Percentiles rank a stretch among this genome's conserved stretches.
Conservation (phyloP, 2,113 vertebrate genomes). For the Melanerpes aurifrons region DNA sequence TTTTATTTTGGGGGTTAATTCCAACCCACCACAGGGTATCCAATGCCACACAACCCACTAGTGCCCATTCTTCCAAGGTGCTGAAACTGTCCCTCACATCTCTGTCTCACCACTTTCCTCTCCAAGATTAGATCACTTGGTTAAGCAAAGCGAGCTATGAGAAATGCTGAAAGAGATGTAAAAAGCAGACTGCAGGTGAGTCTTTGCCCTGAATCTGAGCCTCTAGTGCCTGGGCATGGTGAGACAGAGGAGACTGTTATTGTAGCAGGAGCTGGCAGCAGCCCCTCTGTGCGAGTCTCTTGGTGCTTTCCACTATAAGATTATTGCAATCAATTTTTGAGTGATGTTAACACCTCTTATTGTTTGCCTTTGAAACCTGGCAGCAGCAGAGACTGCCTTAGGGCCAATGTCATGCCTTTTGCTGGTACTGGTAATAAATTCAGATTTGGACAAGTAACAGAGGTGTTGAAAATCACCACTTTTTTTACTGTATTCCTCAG, state of each 20-base stretch:
- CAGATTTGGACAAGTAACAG: conserved; percentile 2
- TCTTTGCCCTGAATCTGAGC: background rate
- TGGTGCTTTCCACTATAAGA: conserved; percentile 45
- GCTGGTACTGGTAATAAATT: background rate
- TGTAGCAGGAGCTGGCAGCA: conserved; percentile 8
- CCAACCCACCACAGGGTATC: background rate
- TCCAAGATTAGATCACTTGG: fast-evolving
- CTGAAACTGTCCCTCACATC: background rate
- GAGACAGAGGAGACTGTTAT: background rate
- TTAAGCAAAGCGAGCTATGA: background rate
- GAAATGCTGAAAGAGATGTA: background rate
- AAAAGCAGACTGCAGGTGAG: background rate
- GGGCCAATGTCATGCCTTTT: conserved; percentile 6
- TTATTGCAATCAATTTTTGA: conserved; percentile 16
- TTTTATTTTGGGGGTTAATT: too few species aligned
- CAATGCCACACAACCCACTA: fast-evolving
- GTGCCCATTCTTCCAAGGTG: background rate
- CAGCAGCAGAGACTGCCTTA: conserved; percentile 18
- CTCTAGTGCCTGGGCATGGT: background rate
- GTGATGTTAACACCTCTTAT: conserved; percentile 3
- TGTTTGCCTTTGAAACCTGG: conserved; percentile 41
- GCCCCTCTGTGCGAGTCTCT: background rate
- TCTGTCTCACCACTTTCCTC: background rate
- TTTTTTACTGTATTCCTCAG: conserved; percentile 2
- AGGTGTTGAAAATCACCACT: conserved; percentile 29